These are phyloP conservation scores for Glaucomys volans DNA, from an alignment of 2,113 vertebrate genomes.

Conservation along the genomic window DNA sequence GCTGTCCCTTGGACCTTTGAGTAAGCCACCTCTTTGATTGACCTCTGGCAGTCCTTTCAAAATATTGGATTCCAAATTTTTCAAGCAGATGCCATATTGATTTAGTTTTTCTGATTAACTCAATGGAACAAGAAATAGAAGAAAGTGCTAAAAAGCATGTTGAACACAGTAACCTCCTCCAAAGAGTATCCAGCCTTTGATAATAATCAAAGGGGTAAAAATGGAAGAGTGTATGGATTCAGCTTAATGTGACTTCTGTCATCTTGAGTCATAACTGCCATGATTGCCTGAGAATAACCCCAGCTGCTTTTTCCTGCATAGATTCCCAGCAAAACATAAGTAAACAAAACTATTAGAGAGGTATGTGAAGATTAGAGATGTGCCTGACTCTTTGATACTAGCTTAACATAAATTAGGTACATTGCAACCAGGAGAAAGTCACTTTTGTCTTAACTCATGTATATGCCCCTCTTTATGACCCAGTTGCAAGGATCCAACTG, in stretches of 20 bases:
- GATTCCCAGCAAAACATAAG: not conserved
- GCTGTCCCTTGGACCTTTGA: not conserved
- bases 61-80: not conserved
- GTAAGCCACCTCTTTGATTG: not conserved
- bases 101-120: constrained; percentile 54
- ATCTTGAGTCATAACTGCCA: not conserved
- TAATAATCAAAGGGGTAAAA: not conserved
- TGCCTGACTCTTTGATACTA: not conserved
- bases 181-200: not conserved
- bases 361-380: not conserved
- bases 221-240: not conserved
- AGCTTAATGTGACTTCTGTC: not conserved
- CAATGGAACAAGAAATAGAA: constrained; percentile 27
- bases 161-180: not conserved
- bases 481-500: not conserved
- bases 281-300: not conserved
- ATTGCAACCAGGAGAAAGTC: not conserved
- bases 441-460: not conserved
- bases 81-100: constrained; percentile 10
- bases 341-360: not conserved
- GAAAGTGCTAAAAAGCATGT: not conserved
- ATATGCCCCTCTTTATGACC: not conserved
- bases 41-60: not conserved
- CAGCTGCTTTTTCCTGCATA: not conserved
- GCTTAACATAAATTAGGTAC: not conserved